These are phyloP conservation scores for Glandiceps talaboti DNA, from an alignment of 53 echinoderm and acorn worm genomes.

Conservation along the genomic window DNA sequence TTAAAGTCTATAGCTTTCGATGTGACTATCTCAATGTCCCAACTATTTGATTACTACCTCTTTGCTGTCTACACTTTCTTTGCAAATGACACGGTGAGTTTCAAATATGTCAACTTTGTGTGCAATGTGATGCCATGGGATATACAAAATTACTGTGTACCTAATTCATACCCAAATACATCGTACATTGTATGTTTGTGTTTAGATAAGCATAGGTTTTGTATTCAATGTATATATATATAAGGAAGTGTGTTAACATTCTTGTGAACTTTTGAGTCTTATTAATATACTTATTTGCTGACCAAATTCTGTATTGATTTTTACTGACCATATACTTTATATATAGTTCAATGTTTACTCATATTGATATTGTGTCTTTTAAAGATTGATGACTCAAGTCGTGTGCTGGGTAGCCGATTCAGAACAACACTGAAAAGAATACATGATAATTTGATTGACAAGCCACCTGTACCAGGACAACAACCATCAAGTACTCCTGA, in stretches of 20 bases:
- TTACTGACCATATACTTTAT: too few relatives aligned
- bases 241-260: slow-evolving; percentile 1
- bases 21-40: slow-evolving; percentile 88
- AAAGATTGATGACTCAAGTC: slow-evolving; percentile 33
- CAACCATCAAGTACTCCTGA: not conserved
- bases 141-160: too few relatives aligned
- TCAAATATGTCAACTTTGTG: not conserved
- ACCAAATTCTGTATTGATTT: too few relatives aligned
- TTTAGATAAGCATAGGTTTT: too few relatives aligned
- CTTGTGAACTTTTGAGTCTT: not conserved
- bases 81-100: slow-evolving; percentile 71
- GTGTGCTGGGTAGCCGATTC: slow-evolving; percentile 62
- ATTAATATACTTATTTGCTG: not conserved
- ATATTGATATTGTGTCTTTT: too few relatives aligned
- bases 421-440: slow-evolving; percentile 77
- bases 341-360: too few relatives aligned
- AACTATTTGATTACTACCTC: slow-evolving; percentile 89
- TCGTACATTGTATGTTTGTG: not conserved
- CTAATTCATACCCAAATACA: too few relatives aligned
- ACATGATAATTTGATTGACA: slow-evolving; percentile 64
- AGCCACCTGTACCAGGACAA: slow-evolving; percentile 17
- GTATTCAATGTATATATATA: too few relatives aligned
- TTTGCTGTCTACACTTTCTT: slow-evolving; percentile 92
- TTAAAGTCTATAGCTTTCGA: slow-evolving; percentile 94
- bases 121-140: not conserved